These are phyloP conservation scores for Suricata suricatta DNA, from an alignment of 2,113 vertebrate genomes.

Conservation along the genomic window DNA sequence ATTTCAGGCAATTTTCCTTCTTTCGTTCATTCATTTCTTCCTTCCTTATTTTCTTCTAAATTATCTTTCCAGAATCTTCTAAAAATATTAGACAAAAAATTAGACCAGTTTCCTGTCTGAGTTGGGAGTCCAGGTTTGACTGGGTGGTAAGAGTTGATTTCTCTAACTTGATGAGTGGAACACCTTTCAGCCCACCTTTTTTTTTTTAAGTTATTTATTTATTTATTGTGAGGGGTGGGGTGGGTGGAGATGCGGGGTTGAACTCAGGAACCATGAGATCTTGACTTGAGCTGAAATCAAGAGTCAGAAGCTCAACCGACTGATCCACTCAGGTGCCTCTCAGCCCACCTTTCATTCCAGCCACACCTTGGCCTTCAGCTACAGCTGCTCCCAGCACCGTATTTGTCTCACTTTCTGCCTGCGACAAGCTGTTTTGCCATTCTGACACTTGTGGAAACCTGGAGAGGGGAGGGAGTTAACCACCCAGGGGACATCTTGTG, in stretches of 20 bases:
- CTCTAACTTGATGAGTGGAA: neutral
- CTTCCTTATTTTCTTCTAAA: neutral
- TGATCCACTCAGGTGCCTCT: too few relatives aligned
- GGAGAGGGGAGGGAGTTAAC: neutral
- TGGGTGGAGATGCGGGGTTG: too few relatives aligned
- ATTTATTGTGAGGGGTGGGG: too few relatives aligned
- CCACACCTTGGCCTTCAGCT: neutral
- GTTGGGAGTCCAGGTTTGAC: neutral
- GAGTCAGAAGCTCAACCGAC: too few relatives aligned
- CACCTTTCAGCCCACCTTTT: neutral
- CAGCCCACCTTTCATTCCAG: neutral
- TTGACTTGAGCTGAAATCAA: too few relatives aligned
- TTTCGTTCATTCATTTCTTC: neutral
- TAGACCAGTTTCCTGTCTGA: neutral
- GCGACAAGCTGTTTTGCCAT: neutral
- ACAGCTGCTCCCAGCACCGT: neutral
- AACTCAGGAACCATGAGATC: too few relatives aligned
- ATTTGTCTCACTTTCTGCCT: neutral
- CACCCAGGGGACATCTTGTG: fast-evolving
- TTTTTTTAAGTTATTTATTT: too few relatives aligned
- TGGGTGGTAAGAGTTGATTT: neutral
- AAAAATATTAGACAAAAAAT: neutral
- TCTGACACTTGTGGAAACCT: neutral
- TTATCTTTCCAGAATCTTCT: neutral
- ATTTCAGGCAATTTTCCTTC: neutral